Evolutionary conservation across 2,888 invertebrate genomes (phyloP).

Genomic region (Pycnomerus fuliginosus): DNA sequence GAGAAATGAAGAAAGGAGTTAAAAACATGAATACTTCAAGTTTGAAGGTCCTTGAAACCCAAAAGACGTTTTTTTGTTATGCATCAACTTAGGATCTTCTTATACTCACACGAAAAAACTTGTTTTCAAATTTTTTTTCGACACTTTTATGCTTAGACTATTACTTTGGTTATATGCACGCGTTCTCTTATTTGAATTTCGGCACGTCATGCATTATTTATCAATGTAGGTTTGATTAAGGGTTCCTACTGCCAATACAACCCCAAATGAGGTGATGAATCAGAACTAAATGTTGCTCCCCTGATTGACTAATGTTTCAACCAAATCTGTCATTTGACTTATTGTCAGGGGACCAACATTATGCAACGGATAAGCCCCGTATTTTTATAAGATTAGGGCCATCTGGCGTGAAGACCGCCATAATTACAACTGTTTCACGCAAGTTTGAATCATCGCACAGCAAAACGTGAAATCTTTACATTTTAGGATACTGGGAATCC

Average conservation of each 20-base stretch:
- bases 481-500: too few species aligned
- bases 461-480: too few species aligned
- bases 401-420: constrained; percentile 15
- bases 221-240: constrained; percentile 32
- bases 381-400: constrained; percentile 23
- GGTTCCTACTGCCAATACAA: constrained; percentile 25
- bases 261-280: constrained; percentile 42
- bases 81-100: too few species aligned
- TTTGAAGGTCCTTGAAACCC: too few species aligned
- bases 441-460: too few species aligned
- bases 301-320: constrained; percentile 30
- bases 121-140: too few species aligned
- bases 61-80: too few species aligned
- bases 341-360: constrained; percentile 24
- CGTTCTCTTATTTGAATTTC: constrained; percentile 4
- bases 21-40: too few species aligned
- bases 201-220: constrained; percentile 33
- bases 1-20: too few species aligned
- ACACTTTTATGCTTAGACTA: too few species aligned
- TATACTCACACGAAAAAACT: too few species aligned
- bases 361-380: constrained; percentile 21
- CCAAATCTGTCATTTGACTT: constrained; percentile 26
- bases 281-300: constrained; percentile 45
- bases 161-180: too few species aligned
- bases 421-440: constrained; percentile 15